phyloP scores from a whole-genome alignment of 2,113 vertebrate genomes.

The Cygnus atratus region DNA sequence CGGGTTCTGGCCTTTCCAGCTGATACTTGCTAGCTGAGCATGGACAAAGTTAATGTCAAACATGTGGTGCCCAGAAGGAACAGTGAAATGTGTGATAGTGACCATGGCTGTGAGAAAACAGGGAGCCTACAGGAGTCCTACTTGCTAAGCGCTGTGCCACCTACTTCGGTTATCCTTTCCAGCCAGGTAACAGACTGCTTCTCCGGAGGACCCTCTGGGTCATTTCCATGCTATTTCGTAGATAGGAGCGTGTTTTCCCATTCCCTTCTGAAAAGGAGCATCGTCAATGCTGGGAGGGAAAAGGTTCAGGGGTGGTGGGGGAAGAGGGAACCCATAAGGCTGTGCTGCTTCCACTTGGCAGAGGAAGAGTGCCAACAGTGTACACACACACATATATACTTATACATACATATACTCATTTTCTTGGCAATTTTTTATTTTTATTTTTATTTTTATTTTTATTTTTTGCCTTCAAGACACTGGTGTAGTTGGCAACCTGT shows the following conservation, averaged over 20 bases:
- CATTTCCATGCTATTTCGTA: not conserved
- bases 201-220: not conserved
- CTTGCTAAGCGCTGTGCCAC: not conserved
- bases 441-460: not conserved
- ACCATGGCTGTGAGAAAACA: accelerated
- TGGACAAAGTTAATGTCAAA: not conserved
- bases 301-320: accelerated
- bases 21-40: not conserved
- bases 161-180: not conserved
- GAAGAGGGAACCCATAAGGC: too few relatives aligned
- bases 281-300: accelerated
- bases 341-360: not conserved
- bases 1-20: not conserved
- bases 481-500: not conserved
- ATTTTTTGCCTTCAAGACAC: not conserved
- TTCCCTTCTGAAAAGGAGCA: not conserved
- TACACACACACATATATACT: not conserved
- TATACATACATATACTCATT: accelerated
- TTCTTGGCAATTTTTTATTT: not conserved
- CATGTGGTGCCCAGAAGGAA: not conserved
- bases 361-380: not conserved
- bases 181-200: not conserved
- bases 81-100: accelerated
- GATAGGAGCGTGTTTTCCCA: not conserved
- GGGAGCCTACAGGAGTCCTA: not conserved